phyloP scores from a whole-genome alignment of 2,888 invertebrate genomes.

The Myathropa florea region DNA sequence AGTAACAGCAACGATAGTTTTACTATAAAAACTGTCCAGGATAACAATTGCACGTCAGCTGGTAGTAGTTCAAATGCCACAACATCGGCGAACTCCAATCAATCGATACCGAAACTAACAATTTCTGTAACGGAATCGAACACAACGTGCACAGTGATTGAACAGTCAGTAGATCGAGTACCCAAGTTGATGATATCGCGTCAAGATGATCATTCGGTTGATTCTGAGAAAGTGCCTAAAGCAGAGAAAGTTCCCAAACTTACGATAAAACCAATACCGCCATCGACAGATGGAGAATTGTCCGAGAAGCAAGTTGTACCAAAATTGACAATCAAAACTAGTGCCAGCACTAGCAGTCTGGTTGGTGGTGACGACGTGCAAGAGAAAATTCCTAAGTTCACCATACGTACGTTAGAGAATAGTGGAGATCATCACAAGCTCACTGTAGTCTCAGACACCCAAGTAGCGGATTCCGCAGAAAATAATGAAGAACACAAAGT shows the following conservation, averaged over 20 bases:
- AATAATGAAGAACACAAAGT: constrained; percentile 71
- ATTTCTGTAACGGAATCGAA: constrained; percentile 80
- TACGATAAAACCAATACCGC: constrained; percentile 82
- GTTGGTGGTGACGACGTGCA: constrained; percentile 42
- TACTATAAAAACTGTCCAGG: constrained; percentile 54
- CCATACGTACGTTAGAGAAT: constrained; percentile 75
- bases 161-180: constrained; percentile 73
- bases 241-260: constrained; percentile 82
- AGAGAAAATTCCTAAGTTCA: constrained; percentile 76
- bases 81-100: constrained; percentile 31
- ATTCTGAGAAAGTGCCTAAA: constrained; percentile 79
- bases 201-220: constrained; percentile 74
- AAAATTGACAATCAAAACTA: constrained; percentile 77
- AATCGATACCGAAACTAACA: constrained; percentile 81
- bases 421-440: constrained; percentile 72
- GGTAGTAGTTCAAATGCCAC: constrained; percentile 14
- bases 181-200: constrained; percentile 78
- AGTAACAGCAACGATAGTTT: constrained; percentile 65
- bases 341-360: constrained; percentile 26
- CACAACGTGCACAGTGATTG: constrained; percentile 64
- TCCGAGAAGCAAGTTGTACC: constrained; percentile 73
- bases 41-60: constrained; percentile 28
- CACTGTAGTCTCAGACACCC: constrained; percentile 64
- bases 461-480: constrained; percentile 31
- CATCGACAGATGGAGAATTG: constrained; percentile 80